phyloP scores from a whole-genome alignment of 2,888 invertebrate species.

The Apamea epomidion region DNA sequence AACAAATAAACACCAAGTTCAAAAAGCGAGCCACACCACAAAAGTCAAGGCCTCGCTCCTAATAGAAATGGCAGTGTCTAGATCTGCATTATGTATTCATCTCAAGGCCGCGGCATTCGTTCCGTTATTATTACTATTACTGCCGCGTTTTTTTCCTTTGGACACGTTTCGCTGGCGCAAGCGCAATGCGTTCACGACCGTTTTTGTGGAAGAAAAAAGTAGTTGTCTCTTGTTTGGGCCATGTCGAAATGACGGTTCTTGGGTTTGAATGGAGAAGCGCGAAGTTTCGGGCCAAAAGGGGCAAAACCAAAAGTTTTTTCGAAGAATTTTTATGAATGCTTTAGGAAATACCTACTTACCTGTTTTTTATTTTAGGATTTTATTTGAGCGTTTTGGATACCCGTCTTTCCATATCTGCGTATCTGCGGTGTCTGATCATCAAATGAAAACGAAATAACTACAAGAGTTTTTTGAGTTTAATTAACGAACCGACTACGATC shows the following conservation, averaged over 20 bases:
- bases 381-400: background rate
- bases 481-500: background rate
- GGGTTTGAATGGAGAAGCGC: slow-evolving; percentile 13
- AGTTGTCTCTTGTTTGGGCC: slow-evolving; percentile 22
- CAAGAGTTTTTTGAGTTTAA: background rate
- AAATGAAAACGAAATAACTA: background rate
- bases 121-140: slow-evolving; percentile 61
- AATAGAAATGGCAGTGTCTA: slow-evolving; percentile 60
- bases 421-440: background rate
- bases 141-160: slow-evolving; percentile 61
- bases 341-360: background rate
- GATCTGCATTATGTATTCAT: slow-evolving; percentile 68
- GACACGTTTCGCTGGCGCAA: slow-evolving; percentile 57
- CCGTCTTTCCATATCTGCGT: background rate
- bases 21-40: slow-evolving; percentile 15
- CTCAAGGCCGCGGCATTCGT: slow-evolving; percentile 69
- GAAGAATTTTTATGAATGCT: slow-evolving; percentile 24
- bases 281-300: background rate
- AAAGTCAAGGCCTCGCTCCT: slow-evolving; percentile 60
- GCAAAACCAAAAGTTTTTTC: slow-evolving; percentile 1
- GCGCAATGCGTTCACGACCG: slow-evolving; percentile 50
- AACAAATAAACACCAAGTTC: slow-evolving; percentile 11
- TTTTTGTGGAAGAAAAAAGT: slow-evolving; percentile 30
- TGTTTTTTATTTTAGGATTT: background rate
- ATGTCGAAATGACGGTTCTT: slow-evolving; percentile 25